Percentiles rank a stretch among this genome's conserved stretches.
Evolutionary conservation across 2,797 vertebrate genomes (phyloP).

Genomic region (Peromyscus eremicus): DNA sequence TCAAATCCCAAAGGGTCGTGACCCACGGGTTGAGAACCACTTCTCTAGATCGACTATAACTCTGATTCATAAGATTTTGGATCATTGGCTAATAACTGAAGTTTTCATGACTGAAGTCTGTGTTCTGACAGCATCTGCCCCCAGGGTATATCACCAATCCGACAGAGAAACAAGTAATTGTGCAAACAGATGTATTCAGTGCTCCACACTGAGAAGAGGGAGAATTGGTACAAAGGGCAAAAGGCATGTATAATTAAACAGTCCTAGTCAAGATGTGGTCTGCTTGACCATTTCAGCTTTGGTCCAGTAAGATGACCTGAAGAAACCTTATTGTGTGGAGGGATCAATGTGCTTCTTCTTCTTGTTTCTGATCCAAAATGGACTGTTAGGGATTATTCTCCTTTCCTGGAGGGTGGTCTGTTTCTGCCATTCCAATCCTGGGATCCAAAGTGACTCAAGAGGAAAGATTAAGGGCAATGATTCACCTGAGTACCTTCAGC

Average conservation of each 20-base stretch:
- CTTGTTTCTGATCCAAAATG: not conserved
- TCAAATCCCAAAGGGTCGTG: not conserved
- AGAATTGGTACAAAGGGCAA: not conserved
- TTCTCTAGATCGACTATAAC: not conserved
- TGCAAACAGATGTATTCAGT: not conserved
- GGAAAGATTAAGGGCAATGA: not conserved
- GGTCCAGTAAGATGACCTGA: not conserved
- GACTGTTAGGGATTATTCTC: not conserved
- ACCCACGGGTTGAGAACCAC: not conserved
- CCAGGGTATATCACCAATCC: not conserved
- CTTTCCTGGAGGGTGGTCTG: not conserved
- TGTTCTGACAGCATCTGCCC: not conserved
- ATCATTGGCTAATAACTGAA: not conserved
- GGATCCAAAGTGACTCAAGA: not conserved
- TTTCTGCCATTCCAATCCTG: not conserved
- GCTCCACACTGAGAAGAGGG: not conserved
- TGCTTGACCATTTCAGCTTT: not conserved
- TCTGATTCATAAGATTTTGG: not conserved
- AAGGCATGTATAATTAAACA: not conserved
- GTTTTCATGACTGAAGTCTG: not conserved
- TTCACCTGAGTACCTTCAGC: not conserved
- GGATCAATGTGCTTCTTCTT: not conserved
- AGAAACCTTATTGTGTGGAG: not conserved
- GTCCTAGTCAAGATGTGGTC: not conserved
- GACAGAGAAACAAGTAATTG: not conserved